A percentile compares a stretch with the other conserved stretches of the same genome.
phyloP scores from a whole-genome alignment of 2,113 vertebrate genomes.

The Stigmatopora nigra region DNA sequence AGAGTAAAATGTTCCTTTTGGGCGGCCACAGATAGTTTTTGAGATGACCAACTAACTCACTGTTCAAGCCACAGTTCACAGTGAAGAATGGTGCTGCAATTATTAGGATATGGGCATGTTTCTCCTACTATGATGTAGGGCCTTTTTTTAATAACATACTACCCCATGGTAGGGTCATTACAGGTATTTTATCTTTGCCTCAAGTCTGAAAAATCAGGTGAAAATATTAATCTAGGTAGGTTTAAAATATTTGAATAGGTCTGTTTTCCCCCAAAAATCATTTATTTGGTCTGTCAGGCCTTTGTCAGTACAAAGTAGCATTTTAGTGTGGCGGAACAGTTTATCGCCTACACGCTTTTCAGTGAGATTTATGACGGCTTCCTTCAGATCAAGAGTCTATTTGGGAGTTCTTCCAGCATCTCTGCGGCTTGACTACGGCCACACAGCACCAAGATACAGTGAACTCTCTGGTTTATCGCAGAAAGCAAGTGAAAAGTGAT shows the following conservation, averaged over 20 bases:
- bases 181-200: too few species aligned
- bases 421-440: conserved; percentile 31
- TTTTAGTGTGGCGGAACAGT: neutral
- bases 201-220: too few species aligned
- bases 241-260: neutral
- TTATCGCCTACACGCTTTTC: conserved; percentile 15
- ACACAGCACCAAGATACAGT: conserved; percentile 43
- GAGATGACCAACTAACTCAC: too few species aligned
- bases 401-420: conserved; percentile 5
- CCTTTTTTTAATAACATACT: too few species aligned
- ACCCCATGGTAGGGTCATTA: too few species aligned
- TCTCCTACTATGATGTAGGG: too few species aligned
- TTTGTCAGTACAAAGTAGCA: neutral
- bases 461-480: conserved; percentile 55
- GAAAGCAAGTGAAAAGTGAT: conserved; percentile 61
- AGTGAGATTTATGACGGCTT: conserved; percentile 27
- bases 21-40: too few species aligned
- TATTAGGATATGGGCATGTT: too few species aligned
- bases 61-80: too few species aligned
- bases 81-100: too few species aligned
- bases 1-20: too few species aligned
- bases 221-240: too few species aligned
- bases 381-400: conserved; percentile 16
- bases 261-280: neutral
- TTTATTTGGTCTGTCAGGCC: neutral